A percentile compares a stretch with the other conserved stretches of the same genome.
Evolutionary conservation across 2,797 vertebrate genomes (phyloP).

Genomic region (Xenopus petersii): DNA sequence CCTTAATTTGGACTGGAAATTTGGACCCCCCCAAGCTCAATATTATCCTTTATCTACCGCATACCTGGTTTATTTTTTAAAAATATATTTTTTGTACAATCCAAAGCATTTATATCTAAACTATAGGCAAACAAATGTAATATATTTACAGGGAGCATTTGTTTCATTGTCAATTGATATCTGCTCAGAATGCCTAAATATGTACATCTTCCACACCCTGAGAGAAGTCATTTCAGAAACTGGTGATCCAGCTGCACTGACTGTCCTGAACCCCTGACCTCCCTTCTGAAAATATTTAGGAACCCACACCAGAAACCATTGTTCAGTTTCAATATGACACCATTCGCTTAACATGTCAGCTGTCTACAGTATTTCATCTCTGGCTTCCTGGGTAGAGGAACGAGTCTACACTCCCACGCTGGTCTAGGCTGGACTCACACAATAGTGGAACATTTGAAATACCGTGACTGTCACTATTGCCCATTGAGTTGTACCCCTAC

Average conservation of each 20-base stretch:
- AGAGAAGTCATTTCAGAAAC: conserved; percentile 37
- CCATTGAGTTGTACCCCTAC: background rate
- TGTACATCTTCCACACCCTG: conserved; percentile 51
- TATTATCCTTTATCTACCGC: no score
- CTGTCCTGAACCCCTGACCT: conserved; percentile 62
- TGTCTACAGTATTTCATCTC: conserved; percentile 65
- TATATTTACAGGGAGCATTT: background rate
- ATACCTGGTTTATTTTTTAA: no score
- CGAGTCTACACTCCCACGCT: conserved; percentile 17
- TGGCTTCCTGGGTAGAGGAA: conserved; percentile 26
- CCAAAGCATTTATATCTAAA: no score
- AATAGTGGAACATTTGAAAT: conserved; percentile 6
- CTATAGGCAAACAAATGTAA: no score
- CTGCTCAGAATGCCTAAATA: background rate
- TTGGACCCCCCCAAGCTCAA: no score
- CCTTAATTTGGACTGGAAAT: no score
- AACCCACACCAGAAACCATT: conserved; percentile 57
- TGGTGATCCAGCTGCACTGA: conserved; percentile 49
- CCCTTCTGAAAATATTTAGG: conserved; percentile 65
- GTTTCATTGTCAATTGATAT: conserved; percentile 9
- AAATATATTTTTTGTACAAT: no score
- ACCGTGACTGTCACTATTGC: conserved; percentile 36
- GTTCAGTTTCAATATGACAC: conserved; percentile 53
- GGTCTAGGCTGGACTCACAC: background rate
- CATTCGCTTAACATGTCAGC: conserved; percentile 64